Percentiles rank a stretch among this genome's conserved stretches.
Evolutionary conservation across 2,113 vertebrate genomes (phyloP).

Genomic region (Puffinus mauretanicus): DNA sequence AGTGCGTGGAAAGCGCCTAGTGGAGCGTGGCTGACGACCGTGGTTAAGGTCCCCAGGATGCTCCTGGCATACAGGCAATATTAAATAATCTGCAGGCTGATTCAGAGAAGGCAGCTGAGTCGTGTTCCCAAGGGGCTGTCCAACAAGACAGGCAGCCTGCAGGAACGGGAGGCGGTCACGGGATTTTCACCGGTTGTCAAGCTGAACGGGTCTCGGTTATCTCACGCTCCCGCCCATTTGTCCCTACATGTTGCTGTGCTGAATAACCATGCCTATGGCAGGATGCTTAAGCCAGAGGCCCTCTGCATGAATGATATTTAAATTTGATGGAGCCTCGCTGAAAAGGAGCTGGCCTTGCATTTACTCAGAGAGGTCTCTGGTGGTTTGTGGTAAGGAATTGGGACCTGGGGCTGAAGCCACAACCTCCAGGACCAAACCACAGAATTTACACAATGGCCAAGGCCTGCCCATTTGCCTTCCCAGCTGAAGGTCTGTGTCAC

Average conservation of each 20-base stretch:
- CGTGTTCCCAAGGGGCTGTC: neutral
- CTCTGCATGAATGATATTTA: neutral
- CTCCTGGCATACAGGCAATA: neutral
- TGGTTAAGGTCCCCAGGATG: neutral
- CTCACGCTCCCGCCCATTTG: accelerated
- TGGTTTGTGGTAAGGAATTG: conserved; percentile 37
- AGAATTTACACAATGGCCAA: neutral
- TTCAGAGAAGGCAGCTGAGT: neutral
- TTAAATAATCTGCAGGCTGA: neutral
- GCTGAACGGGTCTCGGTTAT: neutral
- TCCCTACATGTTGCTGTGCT: neutral
- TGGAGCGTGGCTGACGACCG: neutral
- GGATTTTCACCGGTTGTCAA: neutral
- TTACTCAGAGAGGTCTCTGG: neutral
- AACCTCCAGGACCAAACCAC: conserved; percentile 29
- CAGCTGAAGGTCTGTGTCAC: neutral
- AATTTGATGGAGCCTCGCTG: neutral
- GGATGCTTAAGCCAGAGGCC: neutral
- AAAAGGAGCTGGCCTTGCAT: neutral
- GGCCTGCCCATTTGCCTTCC: neutral
- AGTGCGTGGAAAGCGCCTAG: neutral
- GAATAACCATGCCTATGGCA: neutral
- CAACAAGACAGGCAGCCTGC: neutral
- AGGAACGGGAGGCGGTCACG: neutral
- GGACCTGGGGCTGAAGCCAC: conserved; percentile 29